Base-by-base conservation (phyloP, 2,797 vertebrate species). In the Spea hammondii region DNA sequence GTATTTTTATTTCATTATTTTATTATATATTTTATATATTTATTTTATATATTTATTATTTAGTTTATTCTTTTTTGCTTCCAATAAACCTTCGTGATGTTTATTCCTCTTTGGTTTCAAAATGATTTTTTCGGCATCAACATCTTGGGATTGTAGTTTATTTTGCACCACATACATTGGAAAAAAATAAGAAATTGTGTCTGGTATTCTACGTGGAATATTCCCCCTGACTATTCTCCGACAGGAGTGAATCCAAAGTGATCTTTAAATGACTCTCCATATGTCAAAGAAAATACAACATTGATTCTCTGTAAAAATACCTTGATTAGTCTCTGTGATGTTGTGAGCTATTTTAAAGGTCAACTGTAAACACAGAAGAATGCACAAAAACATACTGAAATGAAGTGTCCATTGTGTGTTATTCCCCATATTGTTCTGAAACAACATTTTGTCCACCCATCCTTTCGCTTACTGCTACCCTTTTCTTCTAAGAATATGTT, bases 321-420 rank as follows among this genome's bases (percentile, higher is more conserved):
- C 79, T 76, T 71, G 66, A 80, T 76, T 71, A 70, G 73, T 5
- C 67, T 55, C 4, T 49, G 60, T 76, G 51, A 80, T 48, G 51
- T 46, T 76, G 53, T 54, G 3, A 57, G 60, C 9, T 65, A 51
- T 80, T 80, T n/a, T 65, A 71, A 80, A 80, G 73, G 79, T 80
- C 73, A 80, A 49, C 60, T 9, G 67, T 65, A 51, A 70, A 44
- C 45, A 76, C 11, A 17, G 50, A 66, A 64, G 72, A 64, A 6
- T 76, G 62, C 13, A 32, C 32, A 44, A 53, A 76, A 65, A 51
- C 4, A 50, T 10, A 47, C 8, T 74, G 44, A 45, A 64, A 50
- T 64, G n/a, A 74, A 60, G 70, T 60, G 45, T 72, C 70, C 17
- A 14, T 72, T 49, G 32, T 32, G 32, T 32, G 32, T 32, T 32